Percentiles rank a stretch among this genome's conserved stretches.
Conservation (phyloP, 2,797 vertebrate genomes). For the Zalophus californianus region DNA sequence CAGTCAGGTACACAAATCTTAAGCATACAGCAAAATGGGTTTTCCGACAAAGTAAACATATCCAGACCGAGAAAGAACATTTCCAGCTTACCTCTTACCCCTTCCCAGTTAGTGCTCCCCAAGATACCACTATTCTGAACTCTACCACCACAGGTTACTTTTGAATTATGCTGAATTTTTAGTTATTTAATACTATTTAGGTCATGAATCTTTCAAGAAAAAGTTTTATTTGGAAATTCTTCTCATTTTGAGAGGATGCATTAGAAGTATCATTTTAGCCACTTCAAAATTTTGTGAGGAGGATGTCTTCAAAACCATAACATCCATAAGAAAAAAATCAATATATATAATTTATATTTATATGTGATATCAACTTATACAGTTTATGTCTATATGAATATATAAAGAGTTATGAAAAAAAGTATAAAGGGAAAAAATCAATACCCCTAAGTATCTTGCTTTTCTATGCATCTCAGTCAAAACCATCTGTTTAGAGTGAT, state of each 20-base stretch:
- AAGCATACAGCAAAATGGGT: neutral
- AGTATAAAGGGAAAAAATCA: neutral
- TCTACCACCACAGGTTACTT: neutral
- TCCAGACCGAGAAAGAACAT: neutral
- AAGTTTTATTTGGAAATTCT: conserved; percentile 1
- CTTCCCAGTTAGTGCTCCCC: neutral
- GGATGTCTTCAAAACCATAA: neutral
- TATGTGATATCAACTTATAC: neutral
- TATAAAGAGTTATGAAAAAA: conserved; percentile 2
- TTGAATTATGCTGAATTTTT: neutral
- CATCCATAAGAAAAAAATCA: neutral
- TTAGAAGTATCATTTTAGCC: conserved; percentile 52
- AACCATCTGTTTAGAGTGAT: conserved; percentile 9
- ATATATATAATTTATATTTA: neutral
- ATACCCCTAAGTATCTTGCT: neutral
- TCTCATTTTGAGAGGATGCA: conserved; percentile 26
- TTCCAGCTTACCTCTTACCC: neutral
- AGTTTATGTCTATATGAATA: neutral
- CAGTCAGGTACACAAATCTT: neutral
- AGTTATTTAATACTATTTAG: conserved; percentile 44
- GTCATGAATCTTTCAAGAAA: conserved; percentile 33
- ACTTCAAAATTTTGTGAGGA: conserved; percentile 43
- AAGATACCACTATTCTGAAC: neutral
- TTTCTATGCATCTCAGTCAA: neutral
- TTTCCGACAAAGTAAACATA: conserved; percentile 1